phyloP scores from a whole-genome alignment of 2,797 vertebrate species.

The Chaenodraco wilsoni region DNA sequence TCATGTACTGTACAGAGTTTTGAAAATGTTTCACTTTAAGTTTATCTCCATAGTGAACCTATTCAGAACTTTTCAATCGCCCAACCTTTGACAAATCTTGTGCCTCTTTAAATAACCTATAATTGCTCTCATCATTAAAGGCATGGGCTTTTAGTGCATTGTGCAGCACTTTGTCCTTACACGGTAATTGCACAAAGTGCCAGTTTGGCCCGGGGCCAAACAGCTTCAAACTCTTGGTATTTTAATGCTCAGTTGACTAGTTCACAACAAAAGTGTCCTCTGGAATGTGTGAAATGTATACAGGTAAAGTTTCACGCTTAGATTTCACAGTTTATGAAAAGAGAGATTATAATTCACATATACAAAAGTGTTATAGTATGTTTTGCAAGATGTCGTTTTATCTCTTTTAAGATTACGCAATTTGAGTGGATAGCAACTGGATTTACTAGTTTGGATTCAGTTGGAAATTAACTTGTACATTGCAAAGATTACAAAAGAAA shows the following conservation, averaged over 20 bases:
- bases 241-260: slow-evolving; percentile 9
- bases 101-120: slow-evolving; percentile 6
- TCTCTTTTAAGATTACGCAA: neutral
- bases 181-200: slow-evolving; percentile 14
- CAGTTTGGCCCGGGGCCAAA: slow-evolving; percentile 11
- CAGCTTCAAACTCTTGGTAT: slow-evolving; percentile 7
- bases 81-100: slow-evolving; percentile 16
- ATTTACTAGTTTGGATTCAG: slow-evolving; percentile 14
- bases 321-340: slow-evolving; percentile 18
- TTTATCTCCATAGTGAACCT: slow-evolving; percentile 3
- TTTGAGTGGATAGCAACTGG: slow-evolving; percentile 14
- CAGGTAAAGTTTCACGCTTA: slow-evolving; percentile 22
- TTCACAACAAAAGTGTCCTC: slow-evolving; percentile 15
- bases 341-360: neutral
- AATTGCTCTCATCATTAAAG: neutral
- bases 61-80: neutral
- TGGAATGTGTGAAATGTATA: slow-evolving; percentile 44
- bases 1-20: neutral
- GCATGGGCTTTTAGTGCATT: neutral
- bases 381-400: neutral
- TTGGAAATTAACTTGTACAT: neutral
- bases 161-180: neutral
- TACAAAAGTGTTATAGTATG: neutral
- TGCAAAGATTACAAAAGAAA: slow-evolving; percentile 8
- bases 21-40: neutral